Base-by-base conservation (phyloP, 2,113 vertebrate genomes). In the Chloropsis cyanopogon region DNA sequence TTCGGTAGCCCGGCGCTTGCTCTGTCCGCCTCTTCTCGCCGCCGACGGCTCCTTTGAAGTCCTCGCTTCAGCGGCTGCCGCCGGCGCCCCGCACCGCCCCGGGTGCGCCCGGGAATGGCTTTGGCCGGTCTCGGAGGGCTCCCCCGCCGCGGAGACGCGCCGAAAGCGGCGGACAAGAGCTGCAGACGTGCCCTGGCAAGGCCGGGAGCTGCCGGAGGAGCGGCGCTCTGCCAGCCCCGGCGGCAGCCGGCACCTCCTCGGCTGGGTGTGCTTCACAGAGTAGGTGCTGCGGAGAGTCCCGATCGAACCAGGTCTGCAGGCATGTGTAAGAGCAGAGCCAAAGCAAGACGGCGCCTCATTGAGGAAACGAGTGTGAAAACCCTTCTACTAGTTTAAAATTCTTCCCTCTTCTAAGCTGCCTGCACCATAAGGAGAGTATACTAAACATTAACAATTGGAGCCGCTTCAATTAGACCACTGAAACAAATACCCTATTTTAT, bases 251-350 rank as follows among this genome's bases (percentile, higher is more conserved):
- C 47, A 9, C 26, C 68, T 2, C 46, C 76, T 11, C 39, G 26
- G 7, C 28, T 2, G 11, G 11, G 16, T n/a, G 60, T 8, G 1
- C 39, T 24, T 2, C 3, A 31, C 85, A 0, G 15, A 1, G 24
- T 6, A 0, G 37, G 13, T 10, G 59, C 20, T 1, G 1, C 0
- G 73, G 44, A 11, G 12, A 3, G 52, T 19, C 53, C 17, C 7
- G 21, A 9, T 0, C 1, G 8, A 33, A 28, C 3, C 35, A 2
- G 14, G 24, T 5, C 3, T 13, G 46, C 12, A 12, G 44, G 6
- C 33, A 1, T 3, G 25, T 14, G n/a, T 17, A 12, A 15, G 57
- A 12, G 1, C 54, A 22, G 29, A 53, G 42, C 33, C 75, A 52
- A 59, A 41, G 35, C 72, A 29, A 33, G 17, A 33, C 41, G 11